phyloP scores from a whole-genome alignment of 2,888 invertebrate species.

The Gandaritis pyraliata region DNA sequence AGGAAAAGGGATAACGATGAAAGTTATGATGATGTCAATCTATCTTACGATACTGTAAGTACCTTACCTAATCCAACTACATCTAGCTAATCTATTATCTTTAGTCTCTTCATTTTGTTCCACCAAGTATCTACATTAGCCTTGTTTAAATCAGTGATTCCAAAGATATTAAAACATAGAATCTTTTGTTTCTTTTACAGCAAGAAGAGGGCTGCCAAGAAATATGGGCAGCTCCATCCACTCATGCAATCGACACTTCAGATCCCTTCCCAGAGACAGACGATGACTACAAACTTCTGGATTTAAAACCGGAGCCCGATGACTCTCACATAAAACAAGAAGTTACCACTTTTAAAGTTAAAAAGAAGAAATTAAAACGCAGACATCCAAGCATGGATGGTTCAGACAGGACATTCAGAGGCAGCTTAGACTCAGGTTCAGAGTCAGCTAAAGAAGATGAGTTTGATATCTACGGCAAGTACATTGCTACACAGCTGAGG shows the following conservation, averaged over 20 bases:
- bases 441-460: conserved; percentile 67
- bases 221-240: conserved; percentile 46
- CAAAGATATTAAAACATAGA: neutral
- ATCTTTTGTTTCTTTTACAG: conserved; percentile 26
- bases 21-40: conserved; percentile 28
- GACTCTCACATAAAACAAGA: conserved; percentile 41
- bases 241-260: conserved; percentile 43
- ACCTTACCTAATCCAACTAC: neutral
- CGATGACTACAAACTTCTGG: conserved; percentile 52
- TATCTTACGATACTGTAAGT: conserved; percentile 45
- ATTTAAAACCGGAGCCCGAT: conserved; percentile 56
- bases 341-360: conserved; percentile 45
- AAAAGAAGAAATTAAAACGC: conserved; percentile 61
- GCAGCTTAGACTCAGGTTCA: conserved; percentile 49
- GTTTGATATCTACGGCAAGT: conserved; percentile 78
- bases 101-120: too few relatives aligned
- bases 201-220: conserved; percentile 46
- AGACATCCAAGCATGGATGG: conserved; percentile 55
- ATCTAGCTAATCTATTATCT: neutral
- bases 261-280: conserved; percentile 52
- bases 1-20: conserved; percentile 39
- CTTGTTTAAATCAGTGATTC: too few relatives aligned
- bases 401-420: conserved; percentile 53
- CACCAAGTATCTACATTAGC: too few relatives aligned
- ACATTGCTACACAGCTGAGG: conserved; percentile 74